phyloP scores from a whole-genome alignment of 1,140 invertebrate species.

The Drosophila nannoptera region DNA sequence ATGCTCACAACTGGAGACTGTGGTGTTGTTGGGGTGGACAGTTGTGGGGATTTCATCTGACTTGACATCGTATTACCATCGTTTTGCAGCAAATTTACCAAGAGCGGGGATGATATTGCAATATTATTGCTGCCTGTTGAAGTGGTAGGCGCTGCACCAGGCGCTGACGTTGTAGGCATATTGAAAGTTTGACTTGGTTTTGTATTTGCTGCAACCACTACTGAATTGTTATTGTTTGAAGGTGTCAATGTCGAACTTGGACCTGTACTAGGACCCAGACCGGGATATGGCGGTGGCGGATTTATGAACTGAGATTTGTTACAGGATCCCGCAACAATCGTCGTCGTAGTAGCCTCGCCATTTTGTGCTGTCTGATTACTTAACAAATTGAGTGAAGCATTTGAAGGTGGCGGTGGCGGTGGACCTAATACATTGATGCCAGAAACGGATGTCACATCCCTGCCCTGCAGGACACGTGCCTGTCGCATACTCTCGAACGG shows the following conservation, averaged over 20 bases:
- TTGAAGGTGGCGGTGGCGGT: constrained; percentile 57
- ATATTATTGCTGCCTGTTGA: constrained; percentile 68
- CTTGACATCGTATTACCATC: constrained; percentile 82
- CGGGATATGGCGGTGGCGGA: constrained; percentile 80
- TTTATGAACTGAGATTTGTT: constrained; percentile 76
- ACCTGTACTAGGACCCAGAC: constrained; percentile 58
- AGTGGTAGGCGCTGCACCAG: constrained; percentile 70
- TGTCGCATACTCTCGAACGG: constrained; percentile 95
- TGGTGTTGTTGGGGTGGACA: constrained; percentile 45
- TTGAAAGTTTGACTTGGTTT: constrained; percentile 57
- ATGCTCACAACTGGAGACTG: constrained; percentile 61
- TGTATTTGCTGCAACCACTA: constrained; percentile 21
- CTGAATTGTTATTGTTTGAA: constrained; percentile 43
- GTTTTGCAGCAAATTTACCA: constrained; percentile 94
- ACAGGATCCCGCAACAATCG: constrained; percentile 31
- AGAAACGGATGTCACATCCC: constrained; percentile 59
- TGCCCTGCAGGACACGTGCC: constrained; percentile 83
- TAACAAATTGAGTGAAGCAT: constrained; percentile 67
- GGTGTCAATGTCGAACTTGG: constrained; percentile 30
- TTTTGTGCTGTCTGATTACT: constrained; percentile 63
- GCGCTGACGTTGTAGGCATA: constrained; percentile 76
- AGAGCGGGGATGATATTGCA: constrained; percentile 89
- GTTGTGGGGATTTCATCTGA: constrained; percentile 66
- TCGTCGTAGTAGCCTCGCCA: constrained; percentile 47
- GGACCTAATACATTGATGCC: constrained; percentile 44